Evolutionary conservation across 2,113 vertebrate genomes (phyloP), one percentile per base, ranked within the genome.

Genomic region (Pterocles burchelli): DNA sequence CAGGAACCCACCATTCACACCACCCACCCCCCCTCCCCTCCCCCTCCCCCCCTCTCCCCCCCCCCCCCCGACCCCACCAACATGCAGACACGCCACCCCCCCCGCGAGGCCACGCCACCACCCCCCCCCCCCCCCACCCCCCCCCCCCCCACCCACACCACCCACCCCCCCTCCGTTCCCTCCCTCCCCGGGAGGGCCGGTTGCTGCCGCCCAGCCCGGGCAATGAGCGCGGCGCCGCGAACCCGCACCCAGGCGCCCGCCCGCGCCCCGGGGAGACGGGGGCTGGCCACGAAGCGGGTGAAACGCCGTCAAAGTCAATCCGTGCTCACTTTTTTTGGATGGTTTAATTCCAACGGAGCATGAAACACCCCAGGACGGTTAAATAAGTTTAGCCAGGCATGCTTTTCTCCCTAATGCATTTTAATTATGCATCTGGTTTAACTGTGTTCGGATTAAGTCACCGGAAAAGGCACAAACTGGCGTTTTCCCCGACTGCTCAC

Each of bases 341-440:
- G 97, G 97, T 98, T 98, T 98, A 89, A 97, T 96, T 96, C 96
- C 97, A 98, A 94, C 79, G 96, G 93, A 97, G 97, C 98, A 93
- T 97, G 96, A 98, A 98, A 97, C 97, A 97, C 97, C 89, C 94
- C 95, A 97, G 97, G 96, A 97, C 65, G 55, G 96, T 97, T 98
- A 97, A 96, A 96, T 97, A 98, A 98, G 97, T 98, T 98, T 96
- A 98, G 96, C 95, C 97, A 97, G 95, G 97, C 98, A 51, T 97
- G 96, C 95, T 73, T 93, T 90, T 97, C 97, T 97, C 96, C 93
- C 94, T 95, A 96, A 97, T 97, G 96, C 97, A 96, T 98, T 97
- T 98, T 98, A 98, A 98, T 98, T 98, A 98, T 92, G 97, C 97
- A 97, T 97, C 97, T 95, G 93, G 92, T 98, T 97, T 97, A 97